A percentile compares a stretch with the other conserved stretches of the same genome.
Evolutionary conservation across 1,140 invertebrate genomes (phyloP).

Genomic region (Hypsibius dujardini): DNA sequence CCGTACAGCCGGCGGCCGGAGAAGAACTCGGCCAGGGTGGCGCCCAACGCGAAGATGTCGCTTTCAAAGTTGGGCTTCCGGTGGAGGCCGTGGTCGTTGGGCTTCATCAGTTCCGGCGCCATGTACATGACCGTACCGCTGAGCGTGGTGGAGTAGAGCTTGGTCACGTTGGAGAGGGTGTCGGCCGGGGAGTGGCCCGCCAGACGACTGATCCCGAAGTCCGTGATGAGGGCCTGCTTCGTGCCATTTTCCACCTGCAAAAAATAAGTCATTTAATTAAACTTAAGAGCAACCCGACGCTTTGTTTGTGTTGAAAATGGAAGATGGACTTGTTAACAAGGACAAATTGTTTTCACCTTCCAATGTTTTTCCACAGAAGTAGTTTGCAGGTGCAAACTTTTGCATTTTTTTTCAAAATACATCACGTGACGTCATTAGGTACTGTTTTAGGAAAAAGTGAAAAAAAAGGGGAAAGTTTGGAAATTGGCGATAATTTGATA

Average conservation of each 20-base stretch:
- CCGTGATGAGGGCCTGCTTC: constrained; percentile 2
- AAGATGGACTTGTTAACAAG: no score
- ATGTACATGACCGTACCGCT: neutral
- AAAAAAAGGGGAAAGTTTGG: no score
- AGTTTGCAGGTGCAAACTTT: no score
- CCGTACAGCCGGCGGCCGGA: neutral
- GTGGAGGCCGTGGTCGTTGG: neutral
- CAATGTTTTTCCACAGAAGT: no score
- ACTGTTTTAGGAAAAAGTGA: no score
- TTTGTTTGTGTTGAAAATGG: no score
- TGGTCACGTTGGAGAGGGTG: neutral
- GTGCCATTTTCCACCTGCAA: neutral
- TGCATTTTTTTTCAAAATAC: no score
- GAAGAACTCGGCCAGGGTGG: neutral
- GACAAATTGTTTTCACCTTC: no score
- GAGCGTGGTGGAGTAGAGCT: neutral
- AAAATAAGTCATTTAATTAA: neutral
- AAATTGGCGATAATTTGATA: no score
- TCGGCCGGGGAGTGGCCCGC: neutral
- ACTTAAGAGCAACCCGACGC: no score
- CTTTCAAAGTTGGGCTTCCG: neutral
- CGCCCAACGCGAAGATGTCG: neutral
- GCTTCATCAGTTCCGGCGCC: neutral
- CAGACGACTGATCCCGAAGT: neutral
- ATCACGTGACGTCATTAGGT: no score